These are phyloP conservation scores for Heterodera filipjevi DNA, from an alignment of 2,888 invertebrate genomes.

Conservation along the genomic window DNA sequence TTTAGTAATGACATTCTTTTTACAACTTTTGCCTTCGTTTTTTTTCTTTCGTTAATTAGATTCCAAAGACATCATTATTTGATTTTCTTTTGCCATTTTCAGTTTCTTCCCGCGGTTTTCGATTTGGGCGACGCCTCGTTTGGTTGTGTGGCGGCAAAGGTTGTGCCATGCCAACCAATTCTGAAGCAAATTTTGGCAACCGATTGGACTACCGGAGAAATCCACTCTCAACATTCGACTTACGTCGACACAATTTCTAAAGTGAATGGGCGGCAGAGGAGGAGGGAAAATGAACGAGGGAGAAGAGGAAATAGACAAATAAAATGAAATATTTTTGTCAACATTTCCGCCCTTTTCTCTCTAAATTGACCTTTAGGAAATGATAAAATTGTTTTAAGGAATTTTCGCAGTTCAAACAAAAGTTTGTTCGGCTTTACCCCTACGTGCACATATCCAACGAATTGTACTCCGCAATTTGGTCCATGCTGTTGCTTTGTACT, in stretches of 20 bases:
- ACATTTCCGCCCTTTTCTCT: too few species aligned
- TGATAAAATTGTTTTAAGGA: constrained; percentile 45
- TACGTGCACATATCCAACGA: constrained; percentile 40
- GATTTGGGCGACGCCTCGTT: constrained; percentile 39
- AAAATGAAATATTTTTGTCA: too few species aligned
- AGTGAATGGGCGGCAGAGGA: constrained; percentile 2
- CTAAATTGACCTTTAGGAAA: too few species aligned
- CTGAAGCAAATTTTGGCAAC: constrained; percentile 83
- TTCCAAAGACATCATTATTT: background rate
- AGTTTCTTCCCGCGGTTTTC: constrained; percentile 23
- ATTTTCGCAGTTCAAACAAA: constrained; percentile 46
- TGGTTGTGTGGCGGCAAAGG: constrained; percentile 50
- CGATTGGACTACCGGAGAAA: constrained; percentile 82
- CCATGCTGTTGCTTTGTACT: constrained; percentile 27
- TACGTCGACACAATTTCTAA: constrained; percentile 73
- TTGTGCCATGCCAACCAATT: constrained; percentile 66
- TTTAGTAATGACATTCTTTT: too few species aligned
- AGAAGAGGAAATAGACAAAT: background rate
- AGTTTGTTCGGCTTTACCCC: constrained; percentile 36
- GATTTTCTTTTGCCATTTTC: background rate
- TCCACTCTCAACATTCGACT: constrained; percentile 87
- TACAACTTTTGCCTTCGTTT: too few species aligned
- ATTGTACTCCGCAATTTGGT: constrained; percentile 35
- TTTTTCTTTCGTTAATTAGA: too few species aligned
- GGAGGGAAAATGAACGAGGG: background rate